Percentiles rank a stretch among this genome's conserved stretches.
phyloP scores from a whole-genome alignment of 2,797 vertebrate genomes.

The Uromys caudimaculatus region DNA sequence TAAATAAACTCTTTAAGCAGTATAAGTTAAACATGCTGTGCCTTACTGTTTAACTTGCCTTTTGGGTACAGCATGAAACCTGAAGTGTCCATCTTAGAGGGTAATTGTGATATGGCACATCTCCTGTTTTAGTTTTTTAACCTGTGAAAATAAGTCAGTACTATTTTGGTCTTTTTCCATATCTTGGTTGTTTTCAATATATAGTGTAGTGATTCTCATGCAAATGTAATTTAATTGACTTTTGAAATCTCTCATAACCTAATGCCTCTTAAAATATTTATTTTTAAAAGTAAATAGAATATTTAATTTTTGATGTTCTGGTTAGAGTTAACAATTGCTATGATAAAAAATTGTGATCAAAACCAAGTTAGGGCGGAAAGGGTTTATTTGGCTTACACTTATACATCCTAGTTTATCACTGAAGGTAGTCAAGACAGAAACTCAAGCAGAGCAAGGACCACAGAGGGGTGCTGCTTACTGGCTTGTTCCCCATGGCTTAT shows the following conservation, averaged over 20 bases:
- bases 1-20: background rate
- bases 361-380: background rate
- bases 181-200: conserved; percentile 49
- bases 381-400: background rate
- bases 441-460: background rate
- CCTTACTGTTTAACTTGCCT: background rate
- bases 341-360: background rate
- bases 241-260: background rate
- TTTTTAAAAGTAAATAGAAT: conserved; percentile 30
- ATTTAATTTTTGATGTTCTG: background rate
- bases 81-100: background rate
- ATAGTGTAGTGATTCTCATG: background rate
- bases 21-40: background rate
- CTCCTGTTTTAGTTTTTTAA: background rate
- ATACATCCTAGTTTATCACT: background rate
- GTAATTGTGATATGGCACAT: background rate
- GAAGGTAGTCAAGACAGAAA: background rate
- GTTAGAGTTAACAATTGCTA: background rate
- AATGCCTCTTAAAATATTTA: background rate
- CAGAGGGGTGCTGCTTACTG: background rate
- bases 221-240: conserved; percentile 41
- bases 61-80: background rate
- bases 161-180: background rate
- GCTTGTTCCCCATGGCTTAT: background rate
- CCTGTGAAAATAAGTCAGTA: background rate